These are phyloP conservation scores for Amiota mariae DNA, from an alignment of 2,888 invertebrate species.

Conservation along the genomic window DNA sequence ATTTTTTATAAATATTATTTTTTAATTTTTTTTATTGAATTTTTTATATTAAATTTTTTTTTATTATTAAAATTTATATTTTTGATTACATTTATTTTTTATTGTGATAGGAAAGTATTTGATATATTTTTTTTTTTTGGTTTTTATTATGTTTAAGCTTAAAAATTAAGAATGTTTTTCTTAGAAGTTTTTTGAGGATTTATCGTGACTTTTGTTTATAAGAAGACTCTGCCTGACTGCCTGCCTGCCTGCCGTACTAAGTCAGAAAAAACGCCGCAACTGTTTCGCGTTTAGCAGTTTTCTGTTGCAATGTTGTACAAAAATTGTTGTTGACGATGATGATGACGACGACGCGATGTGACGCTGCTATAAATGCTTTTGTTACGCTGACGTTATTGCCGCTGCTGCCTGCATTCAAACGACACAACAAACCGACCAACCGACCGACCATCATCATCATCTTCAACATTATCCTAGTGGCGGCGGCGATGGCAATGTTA, in stretches of 20 bases:
- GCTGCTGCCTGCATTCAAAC: conserved; percentile 46
- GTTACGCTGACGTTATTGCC: conserved; percentile 46
- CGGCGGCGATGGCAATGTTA: conserved; percentile 23
- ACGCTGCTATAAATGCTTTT: conserved; percentile 35
- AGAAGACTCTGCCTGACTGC: conserved; percentile 55
- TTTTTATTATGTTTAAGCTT: conserved; percentile 27
- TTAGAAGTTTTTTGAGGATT: conserved; percentile 58
- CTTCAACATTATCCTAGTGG: conserved; percentile 47
- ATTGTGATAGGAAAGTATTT: conserved; percentile 34
- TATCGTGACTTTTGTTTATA: too few relatives aligned
- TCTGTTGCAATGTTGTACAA: conserved; percentile 70
- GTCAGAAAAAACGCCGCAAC: conserved; percentile 72
- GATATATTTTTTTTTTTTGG: conserved; percentile 20
- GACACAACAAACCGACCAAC: too few relatives aligned
- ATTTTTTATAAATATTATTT: background rate
- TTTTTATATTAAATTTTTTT: conserved; percentile 15
- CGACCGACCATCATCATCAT: too few relatives aligned
- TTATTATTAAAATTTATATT: conserved; percentile 27
- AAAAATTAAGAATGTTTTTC: background rate
- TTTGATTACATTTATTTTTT: conserved; percentile 18
- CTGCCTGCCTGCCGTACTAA: conserved; percentile 51
- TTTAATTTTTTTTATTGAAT: conserved; percentile 35
- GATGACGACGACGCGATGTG: conserved; percentile 47
- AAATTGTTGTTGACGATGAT: conserved; percentile 68
- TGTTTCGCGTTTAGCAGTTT: conserved; percentile 73